These are phyloP conservation scores for Xestia sexstrigata DNA, from an alignment of 2,888 invertebrate genomes.

Conservation along the genomic window DNA sequence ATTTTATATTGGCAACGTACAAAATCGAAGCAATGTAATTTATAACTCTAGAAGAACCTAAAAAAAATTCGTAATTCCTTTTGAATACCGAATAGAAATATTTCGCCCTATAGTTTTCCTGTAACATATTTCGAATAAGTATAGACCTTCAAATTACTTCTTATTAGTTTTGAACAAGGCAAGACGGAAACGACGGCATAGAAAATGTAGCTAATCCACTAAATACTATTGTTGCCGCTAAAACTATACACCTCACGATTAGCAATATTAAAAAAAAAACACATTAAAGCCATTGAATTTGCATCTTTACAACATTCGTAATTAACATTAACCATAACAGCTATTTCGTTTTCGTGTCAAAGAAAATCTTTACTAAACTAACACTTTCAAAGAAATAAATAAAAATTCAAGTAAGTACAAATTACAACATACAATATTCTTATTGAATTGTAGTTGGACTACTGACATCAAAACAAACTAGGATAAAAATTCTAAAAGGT, in stretches of 20 bases:
- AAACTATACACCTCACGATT: slow-evolving; percentile 23
- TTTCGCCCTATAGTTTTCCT: not conserved
- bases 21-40: not conserved
- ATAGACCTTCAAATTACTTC: not conserved
- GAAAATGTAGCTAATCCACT: slow-evolving; percentile 24
- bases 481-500: slow-evolving; percentile 26
- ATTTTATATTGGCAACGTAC: not conserved
- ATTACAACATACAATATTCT: slow-evolving; percentile 69
- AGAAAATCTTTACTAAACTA: slow-evolving; percentile 44
- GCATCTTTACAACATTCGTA: slow-evolving; percentile 25
- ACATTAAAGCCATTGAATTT: slow-evolving; percentile 46
- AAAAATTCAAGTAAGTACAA: slow-evolving; percentile 82
- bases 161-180: slow-evolving; percentile 22
- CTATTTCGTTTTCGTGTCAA: slow-evolving; percentile 33
- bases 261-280: slow-evolving; percentile 19
- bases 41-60: not conserved
- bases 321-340: slow-evolving; percentile 21
- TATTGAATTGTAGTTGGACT: slow-evolving; percentile 41
- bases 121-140: slow-evolving; percentile 12
- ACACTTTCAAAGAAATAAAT: slow-evolving; percentile 62
- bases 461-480: slow-evolving; percentile 44
- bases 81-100: not conserved
- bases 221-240: slow-evolving; percentile 29
- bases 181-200: slow-evolving; percentile 47
- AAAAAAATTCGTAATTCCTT: slow-evolving; percentile 4